Base-by-base conservation (phyloP, 2,888 invertebrate species). In the Calameuta filiformis region DNA sequence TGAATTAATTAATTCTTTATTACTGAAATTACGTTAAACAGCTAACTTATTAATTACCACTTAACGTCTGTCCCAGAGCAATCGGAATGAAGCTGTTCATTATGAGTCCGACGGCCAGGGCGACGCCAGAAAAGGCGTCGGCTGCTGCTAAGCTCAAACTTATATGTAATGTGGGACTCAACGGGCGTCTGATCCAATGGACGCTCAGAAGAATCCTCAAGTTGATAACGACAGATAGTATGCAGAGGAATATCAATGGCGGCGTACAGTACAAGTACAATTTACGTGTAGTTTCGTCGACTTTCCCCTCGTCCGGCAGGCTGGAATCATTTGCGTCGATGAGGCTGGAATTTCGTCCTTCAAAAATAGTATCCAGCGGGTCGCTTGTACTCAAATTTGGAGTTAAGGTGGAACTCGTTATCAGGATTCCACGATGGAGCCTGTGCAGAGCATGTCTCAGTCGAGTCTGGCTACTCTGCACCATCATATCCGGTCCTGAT, bases 61-160 rank as follows among this genome's bases (percentile, higher is more conserved):
- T 69, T 35, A 86, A 71, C 77, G 80, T n/a, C 31, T 83, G 56
- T 74, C 90, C 83, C 34, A 86, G 81, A 23, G 84, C 92, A 33
- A 85, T 86, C 0, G 93, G 93, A 68, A 94, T 88, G 69, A 92
- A 91, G 82, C 93, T 93, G 89, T 94, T 94, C 83, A 94, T 87
- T 75, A 94, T 87, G 15, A 94, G 87, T 9, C 93, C 93, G 1
- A 92, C 82, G 1, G 93, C 94, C 69, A 94, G 88, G 71, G 93
- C 89, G 35, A 92, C 86, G 4, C 94, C 93, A 12, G 94, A 93
- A 81, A 92, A 92, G 0, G 93, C 93, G 86, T 94, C 94, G 0
- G 94, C 94, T 1, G 92, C 93, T 4, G 94, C 94, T 74, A 94
- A 88, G 82, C 94, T 94, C 31, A 94, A 87, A 81, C 93, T 94